Percentiles rank a stretch among this genome's conserved stretches.
Evolutionary conservation across 2,888 invertebrate species (phyloP).

Genomic region (Drosophila macrospina): DNA sequence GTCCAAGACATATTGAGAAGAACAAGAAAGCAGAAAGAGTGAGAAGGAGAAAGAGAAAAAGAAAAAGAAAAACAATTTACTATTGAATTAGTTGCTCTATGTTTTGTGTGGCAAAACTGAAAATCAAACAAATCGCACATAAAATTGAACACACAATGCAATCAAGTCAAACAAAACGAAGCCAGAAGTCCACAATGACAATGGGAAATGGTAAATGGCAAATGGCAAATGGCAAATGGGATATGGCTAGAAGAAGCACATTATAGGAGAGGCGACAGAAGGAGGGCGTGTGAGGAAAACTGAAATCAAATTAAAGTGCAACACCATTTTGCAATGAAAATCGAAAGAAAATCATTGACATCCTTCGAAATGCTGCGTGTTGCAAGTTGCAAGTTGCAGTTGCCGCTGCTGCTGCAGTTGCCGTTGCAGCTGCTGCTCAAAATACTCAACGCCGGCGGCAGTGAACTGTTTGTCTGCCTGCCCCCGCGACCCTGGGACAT

Average conservation of each 20-base stretch:
- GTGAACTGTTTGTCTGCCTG: constrained; percentile 30
- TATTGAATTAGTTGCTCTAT: constrained; percentile 44
- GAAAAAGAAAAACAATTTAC: constrained; percentile 22
- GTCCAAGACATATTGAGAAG: not conserved
- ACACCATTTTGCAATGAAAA: constrained; percentile 55
- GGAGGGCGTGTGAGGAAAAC: constrained; percentile 36
- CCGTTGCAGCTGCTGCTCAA: constrained; percentile 15
- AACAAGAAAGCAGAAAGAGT: not conserved
- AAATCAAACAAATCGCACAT: constrained; percentile 49
- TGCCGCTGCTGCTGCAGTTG: constrained; percentile 10
- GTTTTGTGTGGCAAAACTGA: constrained; percentile 24
- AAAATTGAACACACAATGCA: constrained; percentile 49
- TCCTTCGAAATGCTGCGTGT: constrained; percentile 34
- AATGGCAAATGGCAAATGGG: not conserved
- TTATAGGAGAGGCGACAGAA: not conserved
- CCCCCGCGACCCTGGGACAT: not conserved
- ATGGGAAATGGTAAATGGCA: constrained; percentile 35
- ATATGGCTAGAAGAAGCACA: not conserved
- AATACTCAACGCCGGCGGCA: constrained; percentile 43
- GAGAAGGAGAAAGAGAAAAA: no score
- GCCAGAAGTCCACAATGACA: constrained; percentile 37
- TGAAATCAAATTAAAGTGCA: constrained; percentile 71
- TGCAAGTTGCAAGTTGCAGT: constrained; percentile 9
- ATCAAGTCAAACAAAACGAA: constrained; percentile 55
- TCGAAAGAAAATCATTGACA: constrained; percentile 68